A percentile compares a stretch with the other conserved stretches of the same genome.
Conservation (phyloP, 2,113 vertebrate genomes). For the Zosterops hypoxanthus region DNA sequence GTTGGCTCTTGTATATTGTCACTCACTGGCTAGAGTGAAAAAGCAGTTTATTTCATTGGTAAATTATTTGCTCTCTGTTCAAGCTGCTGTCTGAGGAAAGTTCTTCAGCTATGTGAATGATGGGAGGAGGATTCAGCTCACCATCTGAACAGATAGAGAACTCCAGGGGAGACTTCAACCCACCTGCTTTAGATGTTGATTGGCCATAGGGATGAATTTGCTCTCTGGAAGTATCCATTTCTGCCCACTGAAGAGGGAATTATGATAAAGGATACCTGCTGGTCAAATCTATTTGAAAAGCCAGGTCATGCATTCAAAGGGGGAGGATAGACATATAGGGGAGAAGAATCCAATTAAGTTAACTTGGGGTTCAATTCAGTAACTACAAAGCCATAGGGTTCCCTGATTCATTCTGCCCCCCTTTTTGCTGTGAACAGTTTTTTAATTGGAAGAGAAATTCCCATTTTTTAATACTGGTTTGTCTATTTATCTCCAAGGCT, state of each 20-base stretch:
- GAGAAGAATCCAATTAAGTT: neutral
- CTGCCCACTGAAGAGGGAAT: neutral
- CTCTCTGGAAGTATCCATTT: neutral
- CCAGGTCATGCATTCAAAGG: neutral
- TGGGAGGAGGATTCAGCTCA: neutral
- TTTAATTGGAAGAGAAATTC: slow-evolving; percentile 30
- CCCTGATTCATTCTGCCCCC: neutral
- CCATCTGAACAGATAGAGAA: neutral
- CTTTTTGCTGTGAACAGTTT: neutral
- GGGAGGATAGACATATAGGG: neutral
- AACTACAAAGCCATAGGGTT: neutral
- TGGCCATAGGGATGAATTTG: neutral
- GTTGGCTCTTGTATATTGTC: neutral
- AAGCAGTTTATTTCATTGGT: neutral
- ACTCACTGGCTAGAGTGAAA: neutral
- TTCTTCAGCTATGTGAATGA: neutral
- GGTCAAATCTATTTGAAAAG: neutral
- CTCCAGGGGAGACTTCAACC: neutral
- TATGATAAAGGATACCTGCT: neutral
- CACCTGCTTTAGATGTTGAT: neutral
- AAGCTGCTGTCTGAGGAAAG: neutral
- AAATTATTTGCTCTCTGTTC: neutral
- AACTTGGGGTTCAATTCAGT: slow-evolving; percentile 21
- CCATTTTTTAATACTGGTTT: slow-evolving; percentile 4
- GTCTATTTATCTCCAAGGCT: slow-evolving; percentile 56